phyloP scores from a whole-genome alignment of 1,140 invertebrate genomes.

The Limonius californicus region DNA sequence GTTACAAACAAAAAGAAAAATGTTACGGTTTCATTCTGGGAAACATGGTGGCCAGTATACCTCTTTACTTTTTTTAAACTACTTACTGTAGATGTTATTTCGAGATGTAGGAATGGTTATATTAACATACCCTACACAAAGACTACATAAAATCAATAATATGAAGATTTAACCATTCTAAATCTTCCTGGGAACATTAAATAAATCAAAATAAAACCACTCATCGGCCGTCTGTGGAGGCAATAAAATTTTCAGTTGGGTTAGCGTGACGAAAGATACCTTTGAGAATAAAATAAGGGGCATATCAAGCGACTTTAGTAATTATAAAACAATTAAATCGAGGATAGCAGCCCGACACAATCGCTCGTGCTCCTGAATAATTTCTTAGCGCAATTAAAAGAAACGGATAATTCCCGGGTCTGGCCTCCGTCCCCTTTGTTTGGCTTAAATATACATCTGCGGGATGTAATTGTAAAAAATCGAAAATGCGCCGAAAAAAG shows the following conservation, averaged over 20 bases:
- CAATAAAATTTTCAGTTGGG: slow-evolving; percentile 18
- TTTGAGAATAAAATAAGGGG: slow-evolving; percentile 38
- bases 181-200: too few relatives aligned
- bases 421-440: background rate
- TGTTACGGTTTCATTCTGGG: too few relatives aligned
- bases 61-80: too few relatives aligned
- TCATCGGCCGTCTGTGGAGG: background rate
- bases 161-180: too few relatives aligned
- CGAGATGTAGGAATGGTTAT: too few relatives aligned
- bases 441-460: slow-evolving; percentile 23
- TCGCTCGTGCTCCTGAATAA: slow-evolving; percentile 17
- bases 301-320: slow-evolving; percentile 24
- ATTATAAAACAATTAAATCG: slow-evolving; percentile 28
- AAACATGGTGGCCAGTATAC: too few relatives aligned
- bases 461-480: background rate
- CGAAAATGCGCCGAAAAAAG: background rate
- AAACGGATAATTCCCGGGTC: background rate
- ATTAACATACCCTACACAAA: too few relatives aligned
- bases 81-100: too few relatives aligned
- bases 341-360: slow-evolving; percentile 11
- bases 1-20: too few relatives aligned
- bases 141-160: too few relatives aligned
- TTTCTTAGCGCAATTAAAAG: slow-evolving; percentile 21
- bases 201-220: slow-evolving; percentile 2
- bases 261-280: slow-evolving; percentile 38